Evolutionary conservation across 1,140 invertebrate species (phyloP).

Genomic region (Leguminivora glycinivorella): DNA sequence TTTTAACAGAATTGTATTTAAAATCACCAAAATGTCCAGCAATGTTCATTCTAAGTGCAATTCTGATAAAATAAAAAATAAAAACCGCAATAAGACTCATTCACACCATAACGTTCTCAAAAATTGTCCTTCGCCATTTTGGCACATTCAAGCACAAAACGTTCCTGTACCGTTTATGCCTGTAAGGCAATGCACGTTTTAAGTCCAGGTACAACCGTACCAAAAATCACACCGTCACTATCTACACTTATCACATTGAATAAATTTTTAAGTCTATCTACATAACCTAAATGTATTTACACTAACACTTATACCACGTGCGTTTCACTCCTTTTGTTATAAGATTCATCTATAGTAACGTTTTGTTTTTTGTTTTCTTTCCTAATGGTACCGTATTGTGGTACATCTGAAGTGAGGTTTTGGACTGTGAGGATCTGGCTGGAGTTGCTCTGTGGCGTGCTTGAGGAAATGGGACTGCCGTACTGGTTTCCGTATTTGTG

Average conservation of each 20-base stretch:
- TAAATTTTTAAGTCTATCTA: slow-evolving; percentile 73
- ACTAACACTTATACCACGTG: slow-evolving; percentile 64
- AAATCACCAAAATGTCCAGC: not conserved
- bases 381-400: slow-evolving; percentile 76
- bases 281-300: slow-evolving; percentile 54
- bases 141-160: not conserved
- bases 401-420: slow-evolving; percentile 69
- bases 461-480: slow-evolving; percentile 66
- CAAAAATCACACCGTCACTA: not conserved
- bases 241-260: slow-evolving; percentile 65
- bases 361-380: slow-evolving; percentile 77
- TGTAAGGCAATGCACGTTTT: not conserved
- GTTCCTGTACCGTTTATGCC: not conserved
- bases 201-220: not conserved
- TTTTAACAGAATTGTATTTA: not conserved
- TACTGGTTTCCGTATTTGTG: slow-evolving; percentile 80
- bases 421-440: slow-evolving; percentile 77
- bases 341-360: slow-evolving; percentile 72
- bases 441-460: slow-evolving; percentile 64
- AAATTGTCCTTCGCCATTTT: not conserved
- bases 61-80: not conserved
- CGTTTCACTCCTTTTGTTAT: slow-evolving; percentile 68
- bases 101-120: not conserved
- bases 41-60: not conserved
- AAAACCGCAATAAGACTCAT: not conserved